Base-by-base conservation (phyloP, 2,113 vertebrate genomes). In the Colinus virginianus region DNA sequence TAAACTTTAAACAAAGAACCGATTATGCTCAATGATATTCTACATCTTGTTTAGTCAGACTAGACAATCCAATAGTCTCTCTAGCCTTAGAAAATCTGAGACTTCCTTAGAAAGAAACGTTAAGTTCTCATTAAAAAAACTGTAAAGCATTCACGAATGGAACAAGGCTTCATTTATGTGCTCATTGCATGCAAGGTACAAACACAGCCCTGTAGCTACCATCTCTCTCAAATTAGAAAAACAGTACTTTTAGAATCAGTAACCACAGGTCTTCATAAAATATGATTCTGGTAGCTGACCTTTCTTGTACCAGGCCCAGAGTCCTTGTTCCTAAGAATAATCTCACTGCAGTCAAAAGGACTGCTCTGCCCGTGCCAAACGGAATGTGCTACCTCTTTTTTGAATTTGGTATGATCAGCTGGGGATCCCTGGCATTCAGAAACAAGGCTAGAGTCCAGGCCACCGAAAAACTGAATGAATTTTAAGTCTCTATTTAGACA, bases 101-200 rank as follows among this genome's bases (percentile, higher is more conserved):
- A 74, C 68, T 85, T 63, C 61, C 38, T 63, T 63, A 72, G 68
- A 92, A 89, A 83, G 75, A 94, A 79, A 95, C 14, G 48, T 42
- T 46, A 86, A 92, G 75, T 77, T 85, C 56, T 91, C 78, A 77
- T 82, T 74, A 91, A 71, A 79, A 94, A 93, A 93, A 93, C 87
- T 93, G 92, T 84, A 77, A 77, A 90, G 70, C 87, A 92, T 90
- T 96, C 84, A 95, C 78, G 25, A 84, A 63, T 64, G 70, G 87
- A 96, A 96, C 81, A 96, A 94, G 87, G 76, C 49, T 59, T 70
- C 84, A 70, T 79, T 93, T 90, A 88, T 93, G 43, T 10, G 59
- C 32, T 55, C n/a, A 59, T 45, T 90, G 28, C 68, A 78, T 20
- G 34, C 25, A 59, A 82, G 71, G 71, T 92, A 93, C 78, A 95